Percentiles rank a stretch among this genome's conserved stretches.
phyloP scores from a whole-genome alignment of 2,888 invertebrate species.

The Xestoiulus laeticollis region DNA sequence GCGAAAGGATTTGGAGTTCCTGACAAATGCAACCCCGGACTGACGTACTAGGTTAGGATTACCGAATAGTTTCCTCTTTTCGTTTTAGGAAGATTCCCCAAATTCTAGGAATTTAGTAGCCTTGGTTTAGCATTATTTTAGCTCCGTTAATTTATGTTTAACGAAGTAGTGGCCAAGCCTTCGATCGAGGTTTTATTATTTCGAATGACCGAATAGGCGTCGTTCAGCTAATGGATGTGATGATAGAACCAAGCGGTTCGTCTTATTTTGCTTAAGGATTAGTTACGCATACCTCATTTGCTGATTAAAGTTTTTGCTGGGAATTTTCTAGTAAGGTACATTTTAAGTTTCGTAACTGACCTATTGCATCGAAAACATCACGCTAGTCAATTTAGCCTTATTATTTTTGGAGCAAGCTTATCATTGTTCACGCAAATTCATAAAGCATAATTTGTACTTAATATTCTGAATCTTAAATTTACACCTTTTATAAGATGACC shows the following conservation, averaged over 20 bases:
- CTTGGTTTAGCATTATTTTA: neutral
- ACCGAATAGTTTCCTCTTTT: neutral
- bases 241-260: neutral
- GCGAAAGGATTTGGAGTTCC: conserved; percentile 17
- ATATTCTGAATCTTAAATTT: neutral
- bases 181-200: neutral
- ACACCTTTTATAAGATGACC: neutral
- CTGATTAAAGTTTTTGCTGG: neutral
- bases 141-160: neutral
- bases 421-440: neutral
- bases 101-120: neutral
- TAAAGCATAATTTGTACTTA: neutral
- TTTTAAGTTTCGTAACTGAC: neutral
- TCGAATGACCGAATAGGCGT: neutral
- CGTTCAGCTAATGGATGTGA: conserved; percentile 1
- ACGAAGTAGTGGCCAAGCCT: neutral
- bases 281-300: neutral
- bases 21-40: neutral
- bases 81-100: neutral
- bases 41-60: neutral
- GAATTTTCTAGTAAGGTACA: neutral
- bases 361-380: neutral
- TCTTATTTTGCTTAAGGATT: neutral
- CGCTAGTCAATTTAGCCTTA: neutral
- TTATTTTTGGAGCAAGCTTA: neutral